Evolutionary conservation across 2,113 vertebrate genomes (phyloP).

Genomic region (Paratilapia polleni): DNA sequence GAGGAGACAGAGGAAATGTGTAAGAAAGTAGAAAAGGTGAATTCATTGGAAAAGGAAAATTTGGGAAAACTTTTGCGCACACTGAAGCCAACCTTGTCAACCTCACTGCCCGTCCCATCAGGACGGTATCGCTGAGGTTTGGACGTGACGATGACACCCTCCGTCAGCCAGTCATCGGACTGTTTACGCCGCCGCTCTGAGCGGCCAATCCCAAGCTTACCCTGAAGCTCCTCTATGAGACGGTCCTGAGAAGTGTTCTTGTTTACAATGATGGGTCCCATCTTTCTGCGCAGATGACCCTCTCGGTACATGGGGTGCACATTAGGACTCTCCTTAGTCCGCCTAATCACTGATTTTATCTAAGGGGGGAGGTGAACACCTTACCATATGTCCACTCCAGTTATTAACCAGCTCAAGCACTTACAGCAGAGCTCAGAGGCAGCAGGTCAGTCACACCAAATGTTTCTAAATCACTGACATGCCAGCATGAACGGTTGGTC

Average conservation of each 20-base stretch:
- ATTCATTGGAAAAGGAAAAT: neutral
- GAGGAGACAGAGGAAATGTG: slow-evolving; percentile 33
- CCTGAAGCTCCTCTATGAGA: slow-evolving; percentile 92
- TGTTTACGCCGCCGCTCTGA: slow-evolving; percentile 78
- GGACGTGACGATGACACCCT: slow-evolving; percentile 87
- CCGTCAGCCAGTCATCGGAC: slow-evolving; percentile 89
- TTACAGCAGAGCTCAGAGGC: slow-evolving; percentile 1
- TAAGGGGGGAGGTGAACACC: slow-evolving; percentile 67
- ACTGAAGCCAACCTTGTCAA: slow-evolving; percentile 83
- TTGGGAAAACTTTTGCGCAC: slow-evolving; percentile 2
- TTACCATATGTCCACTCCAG: slow-evolving; percentile 17
- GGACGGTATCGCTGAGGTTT: slow-evolving; percentile 83
- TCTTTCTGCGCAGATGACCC: slow-evolving; percentile 87
- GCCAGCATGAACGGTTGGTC: slow-evolving; percentile 29
- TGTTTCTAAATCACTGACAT: neutral
- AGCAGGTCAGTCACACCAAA: slow-evolving; percentile 38
- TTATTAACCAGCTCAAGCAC: neutral
- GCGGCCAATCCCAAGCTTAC: slow-evolving; percentile 88
- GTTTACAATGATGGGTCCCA: slow-evolving; percentile 89
- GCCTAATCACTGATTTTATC: slow-evolving; percentile 95
- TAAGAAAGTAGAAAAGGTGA: slow-evolving; percentile 5
- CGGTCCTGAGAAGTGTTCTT: slow-evolving; percentile 91
- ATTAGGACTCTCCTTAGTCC: slow-evolving; percentile 92
- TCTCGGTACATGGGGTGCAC: slow-evolving; percentile 96
- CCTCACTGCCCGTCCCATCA: slow-evolving; percentile 81